A percentile compares a stretch with the other conserved stretches of the same genome.
Evolutionary conservation across 2,113 vertebrate genomes (phyloP).

Genomic region (Nannospalax galili): DNA sequence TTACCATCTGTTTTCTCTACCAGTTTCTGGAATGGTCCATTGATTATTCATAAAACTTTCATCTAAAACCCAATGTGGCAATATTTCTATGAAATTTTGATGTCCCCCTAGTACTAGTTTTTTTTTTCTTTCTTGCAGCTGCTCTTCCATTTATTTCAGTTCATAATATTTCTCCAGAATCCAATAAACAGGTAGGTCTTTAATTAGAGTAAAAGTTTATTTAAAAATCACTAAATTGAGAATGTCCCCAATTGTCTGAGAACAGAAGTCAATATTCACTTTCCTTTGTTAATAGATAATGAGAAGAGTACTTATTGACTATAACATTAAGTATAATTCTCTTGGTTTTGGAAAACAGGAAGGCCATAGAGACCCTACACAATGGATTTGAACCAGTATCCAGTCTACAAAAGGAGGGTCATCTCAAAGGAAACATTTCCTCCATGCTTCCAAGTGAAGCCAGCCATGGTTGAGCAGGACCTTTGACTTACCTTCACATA

Average conservation of each 20-base stretch:
- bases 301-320: neutral
- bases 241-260: neutral
- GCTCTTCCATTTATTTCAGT: neutral
- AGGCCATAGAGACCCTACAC: no score
- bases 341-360: neutral
- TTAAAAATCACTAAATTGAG: neutral
- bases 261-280: neutral
- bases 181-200: neutral
- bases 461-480: no score
- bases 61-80: slow-evolving; percentile 26
- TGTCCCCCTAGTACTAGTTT: neutral
- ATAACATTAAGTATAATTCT: neutral
- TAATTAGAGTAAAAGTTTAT: neutral
- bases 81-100: slow-evolving; percentile 40
- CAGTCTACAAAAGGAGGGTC: no score
- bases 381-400: no score
- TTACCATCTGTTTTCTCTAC: slow-evolving; percentile 47
- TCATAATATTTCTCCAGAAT: neutral
- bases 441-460: no score
- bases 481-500: no score
- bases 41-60: slow-evolving; percentile 58
- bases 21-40: slow-evolving; percentile 3
- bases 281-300: neutral
- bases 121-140: neutral
- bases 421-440: no score